phyloP scores from a whole-genome alignment of 2,888 invertebrate species.

The Desoria tigrina region DNA sequence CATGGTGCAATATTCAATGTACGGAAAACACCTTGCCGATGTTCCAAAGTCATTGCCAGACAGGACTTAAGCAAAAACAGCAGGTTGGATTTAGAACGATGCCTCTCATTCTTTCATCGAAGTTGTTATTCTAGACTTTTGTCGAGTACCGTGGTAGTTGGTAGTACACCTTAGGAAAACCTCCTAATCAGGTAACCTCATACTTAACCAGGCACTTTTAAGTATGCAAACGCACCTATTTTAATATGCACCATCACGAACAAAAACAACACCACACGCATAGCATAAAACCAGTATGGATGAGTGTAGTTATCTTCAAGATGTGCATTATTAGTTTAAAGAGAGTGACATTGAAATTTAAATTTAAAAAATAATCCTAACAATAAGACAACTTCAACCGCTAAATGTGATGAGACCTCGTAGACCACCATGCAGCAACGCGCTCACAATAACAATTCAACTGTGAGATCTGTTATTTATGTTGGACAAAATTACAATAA shows the following conservation, averaged over 20 bases:
- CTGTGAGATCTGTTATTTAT: too few relatives aligned
- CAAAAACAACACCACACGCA: not conserved
- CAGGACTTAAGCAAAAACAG: not conserved
- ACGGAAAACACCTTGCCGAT: not conserved
- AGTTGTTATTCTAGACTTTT: conserved; percentile 12
- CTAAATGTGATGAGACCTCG: too few relatives aligned
- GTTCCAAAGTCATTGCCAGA: too few relatives aligned
- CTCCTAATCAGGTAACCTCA: too few relatives aligned
- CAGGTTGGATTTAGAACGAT: too few relatives aligned
- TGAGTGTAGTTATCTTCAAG: not conserved
- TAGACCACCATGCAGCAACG: too few relatives aligned
- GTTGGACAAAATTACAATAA: too few relatives aligned
- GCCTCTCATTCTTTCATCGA: too few relatives aligned
- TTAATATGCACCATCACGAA: not conserved
- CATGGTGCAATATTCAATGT: conserved; percentile 5
- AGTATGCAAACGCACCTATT: too few relatives aligned
- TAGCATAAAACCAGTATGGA: not conserved
- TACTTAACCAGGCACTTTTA: too few relatives aligned
- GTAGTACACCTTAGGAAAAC: too few relatives aligned
- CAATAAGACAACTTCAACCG: not conserved
- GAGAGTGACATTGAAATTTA: conserved; percentile 1
- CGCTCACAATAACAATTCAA: too few relatives aligned
- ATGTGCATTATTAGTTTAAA: not conserved
- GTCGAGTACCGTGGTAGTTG: not conserved
- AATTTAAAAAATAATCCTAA: not conserved